phyloP scores from a whole-genome alignment of 2,797 vertebrate genomes.

The Esox masquinongy region DNA sequence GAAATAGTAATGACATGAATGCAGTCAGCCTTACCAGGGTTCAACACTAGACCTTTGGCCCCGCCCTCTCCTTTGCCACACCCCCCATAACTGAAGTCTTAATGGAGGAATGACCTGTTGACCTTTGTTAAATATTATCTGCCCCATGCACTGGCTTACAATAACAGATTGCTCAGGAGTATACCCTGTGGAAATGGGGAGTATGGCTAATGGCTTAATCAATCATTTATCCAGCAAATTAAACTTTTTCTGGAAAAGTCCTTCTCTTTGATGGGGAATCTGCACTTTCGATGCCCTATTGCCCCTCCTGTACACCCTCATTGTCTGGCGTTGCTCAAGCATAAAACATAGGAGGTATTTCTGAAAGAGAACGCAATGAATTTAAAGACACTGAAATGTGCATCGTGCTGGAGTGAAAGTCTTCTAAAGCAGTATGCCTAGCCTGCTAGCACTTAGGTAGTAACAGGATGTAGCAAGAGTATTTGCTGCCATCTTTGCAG shows the following conservation, averaged over 20 bases:
- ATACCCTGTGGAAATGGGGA: conserved; percentile 32
- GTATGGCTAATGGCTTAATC: conserved; percentile 53
- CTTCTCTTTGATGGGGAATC: conserved; percentile 20
- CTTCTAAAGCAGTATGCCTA: not conserved
- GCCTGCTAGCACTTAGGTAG: not conserved
- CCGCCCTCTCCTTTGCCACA: not conserved
- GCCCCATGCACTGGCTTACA: conserved; percentile 55
- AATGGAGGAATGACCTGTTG: conserved; percentile 49
- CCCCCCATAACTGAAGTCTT: conserved; percentile 26
- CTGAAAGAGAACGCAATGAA: not conserved
- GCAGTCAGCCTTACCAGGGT: not conserved
- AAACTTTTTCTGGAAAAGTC: conserved; percentile 50
- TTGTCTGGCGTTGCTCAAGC: conserved; percentile 14
- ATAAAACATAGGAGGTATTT: conserved; percentile 23
- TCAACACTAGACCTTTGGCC: not conserved
- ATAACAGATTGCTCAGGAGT: conserved; percentile 60
- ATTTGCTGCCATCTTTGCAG: conserved; percentile 17
- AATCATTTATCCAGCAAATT: conserved; percentile 74
- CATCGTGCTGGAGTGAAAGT: not conserved
- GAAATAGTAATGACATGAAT: conserved; percentile 17
- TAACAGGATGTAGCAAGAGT: not conserved
- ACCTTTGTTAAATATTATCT: conserved; percentile 80
- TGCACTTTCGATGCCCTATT: conserved; percentile 18
- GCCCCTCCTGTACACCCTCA: conserved; percentile 8
- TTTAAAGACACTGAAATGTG: not conserved